A percentile compares a stretch with the other conserved stretches of the same genome.
Evolutionary conservation across 2,113 vertebrate genomes (phyloP).

Genomic region (Baryphthengus martii): DNA sequence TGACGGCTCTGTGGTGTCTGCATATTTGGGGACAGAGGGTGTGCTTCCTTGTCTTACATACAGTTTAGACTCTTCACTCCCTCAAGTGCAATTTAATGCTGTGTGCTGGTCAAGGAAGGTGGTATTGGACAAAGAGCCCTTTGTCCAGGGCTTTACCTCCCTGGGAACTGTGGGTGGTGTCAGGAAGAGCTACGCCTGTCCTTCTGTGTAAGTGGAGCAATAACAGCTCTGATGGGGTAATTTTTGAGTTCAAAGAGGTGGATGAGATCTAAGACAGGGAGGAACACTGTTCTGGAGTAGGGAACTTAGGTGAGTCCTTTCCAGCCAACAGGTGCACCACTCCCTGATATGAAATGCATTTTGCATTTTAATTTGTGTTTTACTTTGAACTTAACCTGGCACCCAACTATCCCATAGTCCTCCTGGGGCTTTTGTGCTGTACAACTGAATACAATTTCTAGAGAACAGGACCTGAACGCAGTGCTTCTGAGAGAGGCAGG

Average conservation of each 20-base stretch:
- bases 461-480: neutral
- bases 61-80: neutral
- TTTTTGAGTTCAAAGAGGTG: neutral
- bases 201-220: neutral
- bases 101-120: neutral
- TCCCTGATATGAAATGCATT: neutral
- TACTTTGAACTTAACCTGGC: slow-evolving; percentile 24
- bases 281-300: neutral
- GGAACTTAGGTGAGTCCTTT: neutral
- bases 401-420: neutral
- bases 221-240: neutral
- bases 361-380: slow-evolving; percentile 17
- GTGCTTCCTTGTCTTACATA: neutral
- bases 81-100: neutral
- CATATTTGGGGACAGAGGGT: neutral
- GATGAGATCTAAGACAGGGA: slow-evolving; percentile 21
- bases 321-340: neutral
- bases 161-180: neutral
- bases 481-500: neutral
- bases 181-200: neutral
- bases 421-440: neutral
- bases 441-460: neutral
- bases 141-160: neutral
- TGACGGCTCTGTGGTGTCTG: neutral
- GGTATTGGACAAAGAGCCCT: neutral